Conservation (phyloP, 2,113 vertebrate genomes). For the Irena cyanogastra region DNA sequence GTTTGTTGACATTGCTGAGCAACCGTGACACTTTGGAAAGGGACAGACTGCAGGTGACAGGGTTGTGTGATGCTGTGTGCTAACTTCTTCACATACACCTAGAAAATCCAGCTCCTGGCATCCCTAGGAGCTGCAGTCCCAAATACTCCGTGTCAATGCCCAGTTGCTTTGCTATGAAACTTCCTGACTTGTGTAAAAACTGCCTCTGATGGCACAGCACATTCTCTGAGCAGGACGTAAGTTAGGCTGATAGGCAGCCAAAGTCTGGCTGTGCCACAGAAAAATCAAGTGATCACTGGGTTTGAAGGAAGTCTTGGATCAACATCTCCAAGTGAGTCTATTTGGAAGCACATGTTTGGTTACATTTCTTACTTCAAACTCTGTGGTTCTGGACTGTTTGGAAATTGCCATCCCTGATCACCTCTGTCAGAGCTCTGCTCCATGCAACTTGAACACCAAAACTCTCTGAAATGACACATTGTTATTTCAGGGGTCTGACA, state of each 20-base stretch:
- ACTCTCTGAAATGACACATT: not conserved
- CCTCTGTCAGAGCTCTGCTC: not conserved
- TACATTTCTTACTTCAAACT: not conserved
- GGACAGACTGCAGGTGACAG: not conserved
- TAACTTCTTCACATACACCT: not conserved
- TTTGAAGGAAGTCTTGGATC: not conserved
- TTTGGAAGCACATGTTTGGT: not conserved
- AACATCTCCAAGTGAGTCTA: not conserved
- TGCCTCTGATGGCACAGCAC: not conserved
- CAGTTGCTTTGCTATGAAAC: not conserved
- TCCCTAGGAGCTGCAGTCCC: not conserved
- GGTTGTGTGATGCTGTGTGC: not conserved
- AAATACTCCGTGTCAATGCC: not conserved
- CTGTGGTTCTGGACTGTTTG: not conserved
- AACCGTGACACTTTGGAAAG: not conserved
- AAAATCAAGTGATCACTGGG: not conserved
- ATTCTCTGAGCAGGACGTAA: not conserved
- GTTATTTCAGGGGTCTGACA: not conserved
- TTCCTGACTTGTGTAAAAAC: not conserved
- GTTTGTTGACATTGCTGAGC: conserved; percentile 16
- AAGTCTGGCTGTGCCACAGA: not conserved
- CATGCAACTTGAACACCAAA: not conserved
- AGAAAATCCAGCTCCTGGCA: not conserved
- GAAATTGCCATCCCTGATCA: not conserved
- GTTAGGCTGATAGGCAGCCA: not conserved